These are phyloP conservation scores for Scrobipalpa atriplicella DNA, from an alignment of 2,888 invertebrate species.

Conservation along the genomic window DNA sequence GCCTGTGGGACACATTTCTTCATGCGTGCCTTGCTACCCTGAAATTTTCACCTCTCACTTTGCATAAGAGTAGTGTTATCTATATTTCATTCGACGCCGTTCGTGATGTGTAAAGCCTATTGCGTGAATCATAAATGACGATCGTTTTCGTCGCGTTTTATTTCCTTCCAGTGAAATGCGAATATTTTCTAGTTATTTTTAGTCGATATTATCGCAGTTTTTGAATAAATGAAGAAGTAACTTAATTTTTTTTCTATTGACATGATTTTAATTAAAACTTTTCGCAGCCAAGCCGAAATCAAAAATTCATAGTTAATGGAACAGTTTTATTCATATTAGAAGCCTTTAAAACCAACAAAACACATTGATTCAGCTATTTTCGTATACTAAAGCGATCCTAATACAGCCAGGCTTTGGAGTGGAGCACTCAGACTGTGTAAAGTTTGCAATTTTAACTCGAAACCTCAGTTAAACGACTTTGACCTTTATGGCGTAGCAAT, in stretches of 20 bases:
- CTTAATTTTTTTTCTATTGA: background rate
- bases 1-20: constrained; percentile 65
- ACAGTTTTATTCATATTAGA: background rate
- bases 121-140: constrained; percentile 73
- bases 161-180: constrained; percentile 38
- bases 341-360: constrained; percentile 58
- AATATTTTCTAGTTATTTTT: background rate
- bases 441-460: constrained; percentile 61
- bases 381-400: constrained; percentile 75
- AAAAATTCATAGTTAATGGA: too few species aligned
- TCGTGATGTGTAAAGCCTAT: constrained; percentile 69
- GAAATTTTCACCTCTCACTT: constrained; percentile 70
- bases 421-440: constrained; percentile 69
- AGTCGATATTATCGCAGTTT: background rate
- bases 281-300: too few species aligned
- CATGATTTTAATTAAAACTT: background rate
- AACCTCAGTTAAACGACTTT: constrained; percentile 55
- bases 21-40: constrained; percentile 62
- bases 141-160: constrained; percentile 67
- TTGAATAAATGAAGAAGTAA: background rate
- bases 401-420: constrained; percentile 73
- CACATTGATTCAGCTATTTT: constrained; percentile 73
- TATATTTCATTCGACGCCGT: constrained; percentile 66
- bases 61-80: constrained; percentile 71
- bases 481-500: constrained; percentile 53